phyloP scores from a whole-genome alignment of 2,888 invertebrate genomes.

The Pecten maximus region DNA sequence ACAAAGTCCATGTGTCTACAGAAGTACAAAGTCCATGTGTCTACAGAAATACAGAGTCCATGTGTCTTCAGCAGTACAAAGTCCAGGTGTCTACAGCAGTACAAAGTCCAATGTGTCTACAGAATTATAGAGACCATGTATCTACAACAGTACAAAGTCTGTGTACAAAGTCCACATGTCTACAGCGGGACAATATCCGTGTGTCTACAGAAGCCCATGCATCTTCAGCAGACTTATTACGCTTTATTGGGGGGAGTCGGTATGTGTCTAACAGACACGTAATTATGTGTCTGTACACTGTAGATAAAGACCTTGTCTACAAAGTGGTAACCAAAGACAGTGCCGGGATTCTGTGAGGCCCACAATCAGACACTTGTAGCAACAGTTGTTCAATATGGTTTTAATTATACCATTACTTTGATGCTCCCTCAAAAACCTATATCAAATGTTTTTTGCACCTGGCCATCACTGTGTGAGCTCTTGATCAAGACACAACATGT shows the following conservation, averaged over 20 bases:
- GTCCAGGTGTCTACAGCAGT: background rate
- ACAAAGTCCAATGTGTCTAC: background rate
- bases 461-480: background rate
- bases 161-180: background rate
- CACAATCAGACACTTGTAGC: slow-evolving; percentile 17
- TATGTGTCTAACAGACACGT: background rate
- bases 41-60: background rate
- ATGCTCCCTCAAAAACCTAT: background rate
- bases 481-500: background rate
- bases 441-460: slow-evolving; percentile 31
- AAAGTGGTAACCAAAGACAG: no score
- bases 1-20: no score
- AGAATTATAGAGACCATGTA: background rate
- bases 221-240: background rate
- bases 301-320: background rate
- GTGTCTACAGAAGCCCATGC: background rate
- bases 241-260: no score
- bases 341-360: background rate
- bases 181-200: background rate
- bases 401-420: slow-evolving; percentile 29
- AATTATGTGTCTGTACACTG: background rate
- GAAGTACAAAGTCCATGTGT: no score
- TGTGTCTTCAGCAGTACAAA: background rate
- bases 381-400: slow-evolving; percentile 29
- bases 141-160: background rate